Conservation (phyloP, 2,113 vertebrate species). For the Xiphophorus maculatus region DNA sequence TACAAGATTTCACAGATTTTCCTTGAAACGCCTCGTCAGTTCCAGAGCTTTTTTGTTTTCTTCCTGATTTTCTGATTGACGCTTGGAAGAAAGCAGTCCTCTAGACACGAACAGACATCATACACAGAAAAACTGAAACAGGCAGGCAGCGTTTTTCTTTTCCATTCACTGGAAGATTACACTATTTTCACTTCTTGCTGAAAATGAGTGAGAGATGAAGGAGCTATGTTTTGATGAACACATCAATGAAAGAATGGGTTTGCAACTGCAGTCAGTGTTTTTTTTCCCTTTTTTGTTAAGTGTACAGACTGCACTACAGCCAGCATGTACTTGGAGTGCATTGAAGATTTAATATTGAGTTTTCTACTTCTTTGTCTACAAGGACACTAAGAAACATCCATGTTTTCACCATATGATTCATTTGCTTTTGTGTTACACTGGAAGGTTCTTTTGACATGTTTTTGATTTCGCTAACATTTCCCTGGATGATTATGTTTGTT, state of each 20-base stretch:
- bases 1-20: neutral
- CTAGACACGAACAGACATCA: neutral
- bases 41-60: neutral
- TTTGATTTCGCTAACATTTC: neutral
- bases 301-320: neutral
- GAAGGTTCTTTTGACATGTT: neutral
- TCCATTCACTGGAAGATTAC: neutral
- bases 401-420: constrained; percentile 3
- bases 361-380: neutral
- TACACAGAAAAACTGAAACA: constrained; percentile 6
- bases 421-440: neutral
- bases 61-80: constrained; percentile 16
- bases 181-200: constrained; percentile 11
- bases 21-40: neutral
- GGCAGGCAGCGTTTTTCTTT: constrained; percentile 6
- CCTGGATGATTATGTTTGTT: neutral
- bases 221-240: neutral
- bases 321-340: neutral
- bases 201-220: constrained; percentile 6
- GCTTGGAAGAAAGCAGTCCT: constrained; percentile 12
- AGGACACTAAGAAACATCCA: constrained; percentile 4
- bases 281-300: neutral
- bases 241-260: neutral
- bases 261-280: neutral
- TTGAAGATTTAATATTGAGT: constrained; percentile 15